Evolutionary conservation across 2,113 vertebrate species (phyloP), one percentile per base, ranked within the genome.

Genomic region (Aegithalos caudatus): DNA sequence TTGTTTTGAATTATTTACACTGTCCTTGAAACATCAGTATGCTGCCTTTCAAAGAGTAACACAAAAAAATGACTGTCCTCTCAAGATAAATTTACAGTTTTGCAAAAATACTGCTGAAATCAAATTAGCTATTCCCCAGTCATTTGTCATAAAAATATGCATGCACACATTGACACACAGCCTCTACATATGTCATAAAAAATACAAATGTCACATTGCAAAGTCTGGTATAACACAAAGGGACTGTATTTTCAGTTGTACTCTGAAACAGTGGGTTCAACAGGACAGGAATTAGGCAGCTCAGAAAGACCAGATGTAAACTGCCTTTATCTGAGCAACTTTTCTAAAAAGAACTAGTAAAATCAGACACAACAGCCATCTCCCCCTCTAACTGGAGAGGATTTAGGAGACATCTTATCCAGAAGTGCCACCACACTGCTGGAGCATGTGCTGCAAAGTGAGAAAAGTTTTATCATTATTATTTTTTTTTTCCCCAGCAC

Each of bases 1-100:
- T 90, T 58, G 47, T 35, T 86, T 71, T 97, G 38, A 96, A 94
- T 96, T 88, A 96, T 97, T 96, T 94, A 96, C 31, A 18, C 13
- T 66, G 85, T 54, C 95, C 81, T 97, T 96, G 88, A 94, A 96
- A 64, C 17, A 58, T 15, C 3, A 1, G 54, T 58, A 33, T 51
- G 54, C 71, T 7, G 2, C 19, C 20, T 82, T 87, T 89, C 33
- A 84, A 67, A 81, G n/a, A 85, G 27, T 28, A 90, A 29, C 13
- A 71, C 2, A 70, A 82, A 86, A 91, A 91, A 93, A 48, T 56
- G 0, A 35, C 7, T 66, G 44, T 74, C 23, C 42, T 82, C 62
- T 67, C 51, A 54, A 90, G 66, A 12, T 40, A 85, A 77, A 85
- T 82, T 85, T 58, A 62, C 19, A 37, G 23, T 64, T 93, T 66